Conservation (phyloP, 2,113 vertebrate genomes). For the Arvicanthis niloticus region DNA sequence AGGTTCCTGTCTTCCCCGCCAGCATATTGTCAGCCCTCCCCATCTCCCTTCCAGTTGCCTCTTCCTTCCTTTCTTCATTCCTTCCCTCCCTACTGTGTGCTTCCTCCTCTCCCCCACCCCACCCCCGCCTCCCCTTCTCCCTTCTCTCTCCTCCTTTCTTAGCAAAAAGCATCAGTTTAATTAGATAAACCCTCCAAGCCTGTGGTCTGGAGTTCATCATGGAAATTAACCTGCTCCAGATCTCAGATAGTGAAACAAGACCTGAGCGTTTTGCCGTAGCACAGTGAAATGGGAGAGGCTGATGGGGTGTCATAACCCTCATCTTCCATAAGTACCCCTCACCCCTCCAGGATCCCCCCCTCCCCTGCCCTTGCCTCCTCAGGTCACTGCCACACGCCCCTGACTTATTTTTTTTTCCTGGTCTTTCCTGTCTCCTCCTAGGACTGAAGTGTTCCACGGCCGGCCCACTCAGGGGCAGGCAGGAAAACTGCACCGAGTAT, state of each 20-base stretch:
- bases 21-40: too few relatives aligned
- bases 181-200: conserved; percentile 91
- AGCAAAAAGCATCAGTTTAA: conserved; percentile 90
- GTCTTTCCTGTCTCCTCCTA: neutral
- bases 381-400: neutral
- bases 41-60: rapidly evolving
- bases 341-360: conserved; percentile 71
- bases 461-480: neutral
- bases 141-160: conserved; percentile 85
- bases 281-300: conserved; percentile 89
- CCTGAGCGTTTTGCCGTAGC: conserved; percentile 88
- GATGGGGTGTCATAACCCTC: conserved; percentile 87
- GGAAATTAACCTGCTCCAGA: conserved; percentile 93
- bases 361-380: conserved; percentile 18
- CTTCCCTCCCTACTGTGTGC: conserved; percentile 81
- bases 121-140: rapidly evolving
- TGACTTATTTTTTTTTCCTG: neutral
- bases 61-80: rapidly evolving
- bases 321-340: conserved; percentile 83
- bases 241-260: conserved; percentile 90
- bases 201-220: conserved; percentile 90
- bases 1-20: neutral
- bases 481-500: neutral
- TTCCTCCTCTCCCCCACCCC: conserved; percentile 76
- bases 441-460: neutral